Evolutionary conservation across 2,797 vertebrate species (phyloP), one percentile per base, ranked within the genome.

Genomic region (Gymnothorax javanicus): DNA sequence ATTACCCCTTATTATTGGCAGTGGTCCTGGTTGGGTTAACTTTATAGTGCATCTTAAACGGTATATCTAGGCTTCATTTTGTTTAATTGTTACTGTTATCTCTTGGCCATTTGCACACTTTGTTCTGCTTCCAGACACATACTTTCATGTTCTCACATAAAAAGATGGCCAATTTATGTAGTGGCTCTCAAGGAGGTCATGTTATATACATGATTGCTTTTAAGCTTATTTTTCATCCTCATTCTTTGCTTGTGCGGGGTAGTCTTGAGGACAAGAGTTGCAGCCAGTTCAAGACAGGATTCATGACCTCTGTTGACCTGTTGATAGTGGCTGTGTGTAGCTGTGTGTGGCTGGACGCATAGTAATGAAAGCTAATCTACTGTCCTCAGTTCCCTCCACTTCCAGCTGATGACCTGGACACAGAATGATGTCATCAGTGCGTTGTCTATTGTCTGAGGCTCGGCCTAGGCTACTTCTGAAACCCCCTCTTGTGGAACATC

Each of bases 361-460:
- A 23, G 7, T 81, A 54, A 56, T 81, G 56, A 56, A 81, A 13
- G 20, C 52, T 54, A 81, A 54, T 52, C 33, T 81, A 23, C 25
- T 56, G 52, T 25, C 52, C 77, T 81, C 77, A 81, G 77, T 81
- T 77, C 73, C 20, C 73, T 77, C 23, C 50, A 56, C 77, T 56
- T 81, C 52, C 52, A n/a, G 15, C 77, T 11, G 50, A 81, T 81
- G 50, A 81, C 77, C 52, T 54, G 17, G 75, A 50, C 23, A 11
- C 73, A 50, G 17, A n/a, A 56, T 81, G 50, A 81, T 81, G 77
- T 81, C 52, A 56, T 54, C 77, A 56, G 77, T 23, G 6, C n/a
- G 77, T 81, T 56, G 52, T 17, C 52, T 54, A 20, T 81, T 81
- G 52, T 7, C 17, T 12, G 13, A 12, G 69, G 11, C 33, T 33